Evolutionary conservation across 2,888 invertebrate species (phyloP).

Genomic region (Calameuta filiformis): DNA sequence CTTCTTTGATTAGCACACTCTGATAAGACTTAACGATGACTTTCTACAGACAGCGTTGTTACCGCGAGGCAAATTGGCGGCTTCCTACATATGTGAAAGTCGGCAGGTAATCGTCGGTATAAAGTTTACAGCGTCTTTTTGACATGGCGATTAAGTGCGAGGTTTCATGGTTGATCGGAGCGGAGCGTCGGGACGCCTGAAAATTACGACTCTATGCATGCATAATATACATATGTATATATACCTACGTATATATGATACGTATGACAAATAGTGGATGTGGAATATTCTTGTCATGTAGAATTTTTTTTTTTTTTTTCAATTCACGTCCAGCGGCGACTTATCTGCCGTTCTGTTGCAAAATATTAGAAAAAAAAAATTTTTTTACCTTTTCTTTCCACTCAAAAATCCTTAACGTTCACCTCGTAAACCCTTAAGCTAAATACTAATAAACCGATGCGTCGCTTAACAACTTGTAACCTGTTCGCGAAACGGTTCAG

Average conservation of each 20-base stretch:
- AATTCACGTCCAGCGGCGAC: background rate
- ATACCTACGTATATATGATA: background rate
- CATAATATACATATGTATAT: background rate
- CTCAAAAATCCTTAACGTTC: conserved; percentile 32
- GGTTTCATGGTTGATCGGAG: conserved; percentile 49
- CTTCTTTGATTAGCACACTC: background rate
- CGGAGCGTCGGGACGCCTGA: background rate
- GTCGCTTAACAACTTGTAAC: conserved; percentile 6
- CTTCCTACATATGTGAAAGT: background rate
- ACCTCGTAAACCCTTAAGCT: conserved; percentile 37
- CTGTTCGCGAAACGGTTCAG: background rate
- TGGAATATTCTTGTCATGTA: background rate
- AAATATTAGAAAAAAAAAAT: background rate
- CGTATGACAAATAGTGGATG: background rate
- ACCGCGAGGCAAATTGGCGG: background rate
- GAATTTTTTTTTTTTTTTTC: background rate
- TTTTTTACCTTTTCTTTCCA: conserved; percentile 17
- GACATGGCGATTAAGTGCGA: conserved; percentile 63
- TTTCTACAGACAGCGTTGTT: background rate
- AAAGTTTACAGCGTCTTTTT: conserved; percentile 60
- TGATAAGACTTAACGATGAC: background rate
- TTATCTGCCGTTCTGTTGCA: background rate
- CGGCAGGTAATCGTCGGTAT: conserved; percentile 13
- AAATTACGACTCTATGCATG: background rate
- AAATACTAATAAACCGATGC: conserved; percentile 25